These are phyloP conservation scores for Felis catus DNA, from an alignment of 2,113 vertebrate genomes.

Conservation along the genomic window F.catus_Fca126_mat1.0 CM031420.1:66623001-66623500, in stretches of 20 bases:
- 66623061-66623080: neutral
- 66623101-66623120: neutral
- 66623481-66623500: neutral
- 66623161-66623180: neutral
- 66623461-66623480: neutral
- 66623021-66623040: neutral
- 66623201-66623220: neutral
- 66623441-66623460: neutral
- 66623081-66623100: neutral
- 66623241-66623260: neutral
- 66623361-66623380: neutral
- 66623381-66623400: neutral
- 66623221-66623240: neutral
- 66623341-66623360: neutral
- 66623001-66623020: neutral
- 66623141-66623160: neutral
- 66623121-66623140: neutral
- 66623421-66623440: neutral
- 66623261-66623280: neutral
- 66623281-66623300: neutral
- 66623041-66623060: neutral
- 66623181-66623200: neutral
- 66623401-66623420: neutral
- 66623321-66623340: neutral
- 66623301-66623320: neutral